Base-by-base conservation (phyloP, 2,888 invertebrate genomes). In the Napeogenes inachia region DNA sequence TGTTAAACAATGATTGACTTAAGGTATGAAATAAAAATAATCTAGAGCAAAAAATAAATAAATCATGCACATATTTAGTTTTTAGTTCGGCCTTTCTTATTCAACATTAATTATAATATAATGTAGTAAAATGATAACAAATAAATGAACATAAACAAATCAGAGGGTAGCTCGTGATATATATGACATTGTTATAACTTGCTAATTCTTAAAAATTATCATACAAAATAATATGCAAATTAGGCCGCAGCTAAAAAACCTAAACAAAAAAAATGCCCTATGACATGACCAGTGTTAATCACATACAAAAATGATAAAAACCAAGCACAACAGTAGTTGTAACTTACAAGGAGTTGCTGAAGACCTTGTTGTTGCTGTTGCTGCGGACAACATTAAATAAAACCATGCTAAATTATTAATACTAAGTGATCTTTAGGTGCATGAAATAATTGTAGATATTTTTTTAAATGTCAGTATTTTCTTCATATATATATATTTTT, bases 341-440 rank as follows among this genome's bases (percentile, higher is more conserved):
- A 87, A 95, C 96, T 95, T 94, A 97, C 97, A 94, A 97, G 93
- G 92, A 97, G 94, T 92, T 96, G 96, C 89, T 96, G 96, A 77
- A 97, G 94, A 88, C 96, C 96, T 89, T 96, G 96, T 92, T 96
- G 96, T 91, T 96, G 96, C 91, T 96, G 96, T 94, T 96, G 96
- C 96, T 96, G 93, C 84, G 93, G 90, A 87, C 81, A 82, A 84
- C 79, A 73, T 77, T 78, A 74, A 79, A 76, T 75, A 75, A 79
- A 77, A 72, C 64, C 67, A 68, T 63, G 68, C 69, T 70, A 59
- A 67, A 73, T 69, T 68, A 70, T 63, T 61, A 61, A 56, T 55
- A 67, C 50, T 50, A 50, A 30, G 30, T 50, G 50, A 50, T 30
- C 30, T 30, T 21, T 50, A 50, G 30, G 50, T 50, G 50, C 50